Base-by-base conservation (phyloP, 1,140 invertebrate genomes). In the Heliconius eleuchia region DNA sequence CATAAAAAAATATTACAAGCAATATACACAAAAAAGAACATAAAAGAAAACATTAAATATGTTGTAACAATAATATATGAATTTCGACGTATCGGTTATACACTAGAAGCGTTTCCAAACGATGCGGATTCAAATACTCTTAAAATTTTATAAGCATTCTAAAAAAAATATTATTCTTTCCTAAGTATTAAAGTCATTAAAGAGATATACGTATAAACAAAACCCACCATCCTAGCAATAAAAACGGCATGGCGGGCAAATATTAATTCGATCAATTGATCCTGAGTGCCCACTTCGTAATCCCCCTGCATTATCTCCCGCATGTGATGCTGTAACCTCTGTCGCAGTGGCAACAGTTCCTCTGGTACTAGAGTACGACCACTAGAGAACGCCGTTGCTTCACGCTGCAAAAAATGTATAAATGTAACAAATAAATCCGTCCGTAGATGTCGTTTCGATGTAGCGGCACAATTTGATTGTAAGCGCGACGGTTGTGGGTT, bases 141-240 rank as follows among this genome's bases (percentile, higher is more conserved):
- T 46, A 16, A 46, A 16, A 46, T 46, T 46, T 0, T 16, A 16
- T 16, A 4, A 46, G 11, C 11, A 13, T 46, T 46, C 13, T 16
- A 46, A 16, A 46, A 46, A 13, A 55, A 55, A 55, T 34, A 2
- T 30, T 30, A 30, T 30, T 30, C 2, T 30, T 30, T 30, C 2
- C 30, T 30, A 30, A 23, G 23, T 23, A 23, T 23, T 23, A 23
- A 23, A 23, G 23, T 23, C 23, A 23, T n/a, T n/a, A 57, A 23
- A 57, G 7, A 8, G 8, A 57, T n/a, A 57, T 23, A n/a, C 0
- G 23, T 7, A n/a, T 19, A 60, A 23, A 34, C 27, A 27, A 60
- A 75, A 85, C 85, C 84, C 71, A 91, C 90, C 79, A 91, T 82
- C 4, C 84, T 80, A 3, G 75, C n/a, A 1, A 91, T 81, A 73